These are phyloP conservation scores for Theocolax elegans DNA, from an alignment of 1,140 invertebrate genomes.

Conservation along the genomic window DNA sequence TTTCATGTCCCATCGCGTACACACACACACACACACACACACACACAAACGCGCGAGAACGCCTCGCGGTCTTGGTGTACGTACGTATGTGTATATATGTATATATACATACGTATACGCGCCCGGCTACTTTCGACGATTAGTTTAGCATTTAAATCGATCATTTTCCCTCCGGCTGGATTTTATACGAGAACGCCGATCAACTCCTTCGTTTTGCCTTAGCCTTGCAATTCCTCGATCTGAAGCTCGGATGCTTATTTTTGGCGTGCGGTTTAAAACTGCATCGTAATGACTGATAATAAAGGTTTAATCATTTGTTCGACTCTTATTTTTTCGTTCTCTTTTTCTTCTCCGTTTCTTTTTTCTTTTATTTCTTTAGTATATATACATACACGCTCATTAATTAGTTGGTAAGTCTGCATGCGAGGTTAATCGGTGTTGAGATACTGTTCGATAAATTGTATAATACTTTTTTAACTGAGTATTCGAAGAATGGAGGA, in stretches of 20 bases:
- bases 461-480: too few species aligned
- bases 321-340: background rate
- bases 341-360: too few species aligned
- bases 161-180: constrained; percentile 33
- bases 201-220: too few species aligned
- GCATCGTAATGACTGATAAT: constrained; percentile 27
- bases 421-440: too few species aligned
- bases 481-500: too few species aligned
- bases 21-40: background rate
- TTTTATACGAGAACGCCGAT: too few species aligned
- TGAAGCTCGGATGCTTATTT: constrained; percentile 9
- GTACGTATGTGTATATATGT: background rate
- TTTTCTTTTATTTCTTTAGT: too few species aligned
- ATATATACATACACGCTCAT: background rate
- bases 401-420: constrained; percentile 13
- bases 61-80: background rate
- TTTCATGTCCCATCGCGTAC: background rate
- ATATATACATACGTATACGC: background rate
- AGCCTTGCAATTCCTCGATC: too few species aligned
- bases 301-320: constrained; percentile 34
- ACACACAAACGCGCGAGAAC: background rate
- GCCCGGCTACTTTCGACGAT: constrained; percentile 37
- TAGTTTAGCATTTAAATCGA: constrained; percentile 43
- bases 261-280: constrained; percentile 4
- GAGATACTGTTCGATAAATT: too few species aligned